Evolutionary conservation across 2,888 invertebrate species (phyloP), one percentile per base, ranked within the genome.

Genomic region (Lobophora halterata): DNA sequence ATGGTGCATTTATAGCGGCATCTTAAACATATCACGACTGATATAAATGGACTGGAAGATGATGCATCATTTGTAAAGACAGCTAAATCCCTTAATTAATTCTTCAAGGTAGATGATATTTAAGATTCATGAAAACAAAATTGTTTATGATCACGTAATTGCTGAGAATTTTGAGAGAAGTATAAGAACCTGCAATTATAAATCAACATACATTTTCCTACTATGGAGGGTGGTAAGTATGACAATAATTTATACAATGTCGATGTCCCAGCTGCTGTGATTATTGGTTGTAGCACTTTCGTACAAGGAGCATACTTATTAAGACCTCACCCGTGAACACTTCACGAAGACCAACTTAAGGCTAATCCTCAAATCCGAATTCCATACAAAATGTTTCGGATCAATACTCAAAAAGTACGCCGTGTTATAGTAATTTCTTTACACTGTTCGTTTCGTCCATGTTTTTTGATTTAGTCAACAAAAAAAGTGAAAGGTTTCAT

Each of bases 311-410:
- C 46, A 34, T 49, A 41, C 47, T 60, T 60, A 58, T 58, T 56
- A 57, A 60, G 45, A 53, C 53, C 49, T 55, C 57, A 58, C 49
- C 50, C 52, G 40, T 47, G 52, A 53, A 53, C 41, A 44, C 46
- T 53, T 59, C 53, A 53, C 46, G 45, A 52, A 61, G 62, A 42
- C 55, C 58, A 58, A 40, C 58, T 58, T 53, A 49, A 58, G 56
- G n/a, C n/a, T n/a, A n/a, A n/a, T n/a, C n/a, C n/a, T n/a, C n/a
- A n/a, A n/a, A n/a, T n/a, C n/a, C n/a, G n/a, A n/a, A n/a, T n/a
- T n/a, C n/a, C n/a, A n/a, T n/a, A n/a, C n/a, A n/a, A n/a, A n/a
- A n/a, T n/a, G n/a, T n/a, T n/a, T n/a, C n/a, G n/a, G n/a, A n/a
- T n/a, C n/a, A n/a, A n/a, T n/a, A n/a, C n/a, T n/a, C n/a, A n/a